These are phyloP conservation scores for Phaethon lepturus DNA, from an alignment of 2,113 vertebrate genomes.

Conservation along the genomic window DNA sequence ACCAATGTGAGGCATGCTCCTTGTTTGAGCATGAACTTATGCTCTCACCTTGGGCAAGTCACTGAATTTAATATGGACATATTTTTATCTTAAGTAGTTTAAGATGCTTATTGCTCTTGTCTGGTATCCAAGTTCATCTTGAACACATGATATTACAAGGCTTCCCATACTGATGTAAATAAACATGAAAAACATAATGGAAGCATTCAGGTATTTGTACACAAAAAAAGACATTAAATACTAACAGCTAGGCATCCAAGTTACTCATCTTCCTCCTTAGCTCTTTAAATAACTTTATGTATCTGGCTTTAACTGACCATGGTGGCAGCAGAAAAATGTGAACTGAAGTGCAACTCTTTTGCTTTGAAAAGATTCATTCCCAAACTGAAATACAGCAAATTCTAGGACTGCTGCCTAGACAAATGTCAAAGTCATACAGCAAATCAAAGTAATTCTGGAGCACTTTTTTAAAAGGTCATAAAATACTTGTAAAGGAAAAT, in stretches of 20 bases:
- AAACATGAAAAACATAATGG: background rate
- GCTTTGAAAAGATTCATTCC: background rate
- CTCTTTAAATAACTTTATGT: background rate
- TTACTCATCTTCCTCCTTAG: background rate
- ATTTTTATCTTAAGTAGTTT: background rate
- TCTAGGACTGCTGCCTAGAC: background rate
- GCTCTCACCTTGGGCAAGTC: background rate
- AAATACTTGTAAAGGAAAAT: background rate
- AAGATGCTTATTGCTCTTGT: background rate
- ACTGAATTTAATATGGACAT: background rate
- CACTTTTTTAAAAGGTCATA: background rate
- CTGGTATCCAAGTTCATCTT: background rate
- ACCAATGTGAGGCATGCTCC: rapidly evolving
- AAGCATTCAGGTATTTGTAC: background rate
- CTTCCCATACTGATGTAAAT: background rate
- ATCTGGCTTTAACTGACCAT: background rate
- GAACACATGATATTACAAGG: background rate
- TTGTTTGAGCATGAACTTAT: rapidly evolving
- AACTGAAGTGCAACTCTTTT: background rate
- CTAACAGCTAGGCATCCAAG: background rate
- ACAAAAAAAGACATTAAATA: background rate
- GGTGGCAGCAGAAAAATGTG: background rate
- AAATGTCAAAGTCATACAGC: background rate
- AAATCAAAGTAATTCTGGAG: background rate
- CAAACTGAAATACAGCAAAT: background rate